Evolutionary conservation across 2,888 invertebrate species (phyloP).

Genomic region (Drosophila nr. medialis): DNA sequence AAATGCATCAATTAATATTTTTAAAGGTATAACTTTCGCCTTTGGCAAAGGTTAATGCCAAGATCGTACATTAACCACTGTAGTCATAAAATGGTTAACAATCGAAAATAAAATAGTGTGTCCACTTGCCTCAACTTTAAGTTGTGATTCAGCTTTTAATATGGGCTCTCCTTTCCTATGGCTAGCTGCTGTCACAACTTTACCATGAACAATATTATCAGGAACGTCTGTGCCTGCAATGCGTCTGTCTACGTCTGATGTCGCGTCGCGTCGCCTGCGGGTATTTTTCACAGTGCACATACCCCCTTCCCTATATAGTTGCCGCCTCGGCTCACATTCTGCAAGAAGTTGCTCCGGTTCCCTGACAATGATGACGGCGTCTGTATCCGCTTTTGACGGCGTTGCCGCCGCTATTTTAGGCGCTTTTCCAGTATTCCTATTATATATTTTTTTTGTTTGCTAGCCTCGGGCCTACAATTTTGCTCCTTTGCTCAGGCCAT

Average conservation of each 20-base stretch:
- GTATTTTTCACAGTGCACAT: constrained; percentile 41
- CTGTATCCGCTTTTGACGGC: constrained; percentile 72
- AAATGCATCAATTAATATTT: no score
- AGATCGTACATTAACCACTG: not conserved
- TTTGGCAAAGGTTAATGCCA: not conserved
- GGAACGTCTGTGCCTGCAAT: constrained; percentile 60
- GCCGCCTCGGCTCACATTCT: constrained; percentile 17
- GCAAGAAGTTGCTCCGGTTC: constrained; percentile 63
- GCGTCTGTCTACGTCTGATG: constrained; percentile 39
- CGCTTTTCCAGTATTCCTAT: constrained; percentile 36
- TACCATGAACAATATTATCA: constrained; percentile 66
- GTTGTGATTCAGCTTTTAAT: constrained; percentile 2
- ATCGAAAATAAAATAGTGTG: not conserved
- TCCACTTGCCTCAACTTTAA: constrained; percentile 7
- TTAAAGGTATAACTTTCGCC: no score
- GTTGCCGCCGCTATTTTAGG: constrained; percentile 61
- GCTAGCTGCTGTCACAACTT: constrained; percentile 55
- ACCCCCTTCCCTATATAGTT: not conserved
- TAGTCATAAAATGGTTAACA: not conserved
- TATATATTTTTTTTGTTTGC: constrained; percentile 42
- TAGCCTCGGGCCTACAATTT: constrained; percentile 66
- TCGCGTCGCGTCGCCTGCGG: constrained; percentile 60
- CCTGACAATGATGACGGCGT: constrained; percentile 74
- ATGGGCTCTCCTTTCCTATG: not conserved
- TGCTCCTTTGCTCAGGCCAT: constrained; percentile 40